Conservation (phyloP, 2,113 vertebrate genomes). For the Apus apus region DNA sequence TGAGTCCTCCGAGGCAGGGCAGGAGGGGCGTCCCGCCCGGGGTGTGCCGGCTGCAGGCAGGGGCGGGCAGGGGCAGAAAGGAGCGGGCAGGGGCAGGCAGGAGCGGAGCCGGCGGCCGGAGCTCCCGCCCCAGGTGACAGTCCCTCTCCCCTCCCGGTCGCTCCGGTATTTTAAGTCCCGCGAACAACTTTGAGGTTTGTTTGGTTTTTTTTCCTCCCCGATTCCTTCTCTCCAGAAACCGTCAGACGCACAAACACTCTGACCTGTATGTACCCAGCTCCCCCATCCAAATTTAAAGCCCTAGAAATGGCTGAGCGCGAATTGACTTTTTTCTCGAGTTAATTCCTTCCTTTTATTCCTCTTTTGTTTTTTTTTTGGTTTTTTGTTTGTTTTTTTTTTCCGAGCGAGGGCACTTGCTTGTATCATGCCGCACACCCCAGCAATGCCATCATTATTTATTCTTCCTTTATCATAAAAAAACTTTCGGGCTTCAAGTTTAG, state of each 20-base stretch:
- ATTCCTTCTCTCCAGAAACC: not conserved
- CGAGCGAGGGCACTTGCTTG: constrained; percentile 55
- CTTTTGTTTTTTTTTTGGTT: not conserved
- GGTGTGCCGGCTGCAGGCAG: constrained; percentile 36
- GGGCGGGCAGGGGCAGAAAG: not conserved
- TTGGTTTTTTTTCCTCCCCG: not conserved
- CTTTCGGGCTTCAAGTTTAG: constrained; percentile 29
- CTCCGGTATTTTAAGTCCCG: not conserved
- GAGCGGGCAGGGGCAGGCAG: not conserved
- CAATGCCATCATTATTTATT: constrained; percentile 67
- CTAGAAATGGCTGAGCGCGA: constrained; percentile 1
- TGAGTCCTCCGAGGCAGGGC: constrained; percentile 13
- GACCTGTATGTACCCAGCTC: constrained; percentile 3
- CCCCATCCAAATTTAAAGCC: constrained; percentile 27
- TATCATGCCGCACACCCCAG: constrained; percentile 66
- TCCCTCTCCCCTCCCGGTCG: not conserved
- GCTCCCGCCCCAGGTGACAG: not conserved
- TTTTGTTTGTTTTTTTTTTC: not conserved
- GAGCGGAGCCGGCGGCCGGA: not conserved
- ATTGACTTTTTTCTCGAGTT: constrained; percentile 17
- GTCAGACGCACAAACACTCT: constrained; percentile 47
- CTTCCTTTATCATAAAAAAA: constrained; percentile 21
- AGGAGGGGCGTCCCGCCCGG: constrained; percentile 14
- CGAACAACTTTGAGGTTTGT: not conserved
- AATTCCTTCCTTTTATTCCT: not conserved